Base-by-base conservation (phyloP, 2,113 vertebrate species). In the Pedionomus torquatus region DNA sequence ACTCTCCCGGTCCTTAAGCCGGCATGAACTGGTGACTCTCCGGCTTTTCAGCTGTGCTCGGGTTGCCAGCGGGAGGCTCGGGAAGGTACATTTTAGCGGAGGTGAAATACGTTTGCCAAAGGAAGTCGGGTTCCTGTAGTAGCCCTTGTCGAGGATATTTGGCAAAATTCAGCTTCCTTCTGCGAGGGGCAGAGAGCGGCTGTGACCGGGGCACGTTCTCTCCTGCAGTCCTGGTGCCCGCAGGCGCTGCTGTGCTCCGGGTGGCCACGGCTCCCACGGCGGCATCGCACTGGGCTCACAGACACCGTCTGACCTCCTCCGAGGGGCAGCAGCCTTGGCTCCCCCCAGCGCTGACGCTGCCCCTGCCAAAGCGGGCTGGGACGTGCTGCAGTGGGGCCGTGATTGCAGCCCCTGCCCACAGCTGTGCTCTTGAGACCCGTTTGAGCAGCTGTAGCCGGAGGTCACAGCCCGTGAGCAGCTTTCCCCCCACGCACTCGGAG, bases 261-360 rank as follows among this genome's bases (percentile, higher is more conserved):
- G 37, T 2, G 4, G 37, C 23, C 63, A 4, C 2, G 1, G 10
- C 14, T 81, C 51, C 80, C 26, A 0, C 5, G 2, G 30, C 78
- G 26, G 68, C 26, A 16, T 24, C 49, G 17, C 4, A 0, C 33
- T 2, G 12, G 1, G 7, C 49, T 31, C 19, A 72, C 61, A 1
- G 33, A 2, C 48, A 5, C 61, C 10, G 1, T 14, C 46, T 7
- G 0, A 0, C 10, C 46, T 58, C 20, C 61, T 3, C 0, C 1
- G 5, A 0, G 0, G 39, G 39, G 69, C 70, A 33, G 65, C 70
- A 21, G 61, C 44, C 37, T n/a, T 55, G 4, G 55, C 68, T 16
- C 8, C 60, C 60, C n/a, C 30, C 58, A 5, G 85, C 19, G 0
- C 13, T 0, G 69, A 37, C 23, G 39, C 3, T 20, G 17, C n/a